Evolutionary conservation across 2,888 invertebrate species (phyloP), one percentile per base, ranked within the genome.

Genomic region (Drosophila aldrichi): DNA sequence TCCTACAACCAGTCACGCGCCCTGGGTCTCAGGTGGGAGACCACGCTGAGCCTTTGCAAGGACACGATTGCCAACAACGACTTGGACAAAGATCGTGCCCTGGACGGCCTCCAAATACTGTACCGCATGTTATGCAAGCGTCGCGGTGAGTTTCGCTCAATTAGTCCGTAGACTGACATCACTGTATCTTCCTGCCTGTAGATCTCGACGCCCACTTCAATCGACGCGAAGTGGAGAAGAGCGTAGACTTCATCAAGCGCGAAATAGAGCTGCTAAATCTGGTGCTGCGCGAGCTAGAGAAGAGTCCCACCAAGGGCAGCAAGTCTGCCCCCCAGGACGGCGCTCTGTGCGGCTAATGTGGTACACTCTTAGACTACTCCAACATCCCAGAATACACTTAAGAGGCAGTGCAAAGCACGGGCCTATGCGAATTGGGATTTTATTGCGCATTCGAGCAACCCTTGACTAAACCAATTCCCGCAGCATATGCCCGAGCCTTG

Each of bases 11-110:
- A 88, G 12, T 87, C 92, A 2, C 86, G 87, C 1, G 66, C 79
- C 1, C 86, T 91, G 48, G 90, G 91, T 32, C 74, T 91, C 0
- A 91, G 89, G 54, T 93, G 92, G 92, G 93, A 93, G 63, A 92
- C 90, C 56, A 89, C 91, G 10, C 44, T 93, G 12, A 84, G 88
- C 1, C 74, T 74, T 6, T 89, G 91, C 36, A 93, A 92, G 73
- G 85, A 91, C 54, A 68, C 74, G 1, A 86, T 92, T 1, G 75
- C 72, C 12, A 73, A 73, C 2, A 89, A 91, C 68, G 88, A 90
- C 29, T 67, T 91, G 18, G 90, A 88, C 64, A 91, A 89, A 62
- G 88, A 89, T 40, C 90, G 91, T 7, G 77, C 92, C 2, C 64
- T 91, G 3, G 92, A 93, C 64, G 92, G 91, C n/a, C 82, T 93